A percentile compares a stretch with the other conserved stretches of the same genome.
Conservation (phyloP, 1,140 invertebrate species). For the Dysdera silvatica region DNA sequence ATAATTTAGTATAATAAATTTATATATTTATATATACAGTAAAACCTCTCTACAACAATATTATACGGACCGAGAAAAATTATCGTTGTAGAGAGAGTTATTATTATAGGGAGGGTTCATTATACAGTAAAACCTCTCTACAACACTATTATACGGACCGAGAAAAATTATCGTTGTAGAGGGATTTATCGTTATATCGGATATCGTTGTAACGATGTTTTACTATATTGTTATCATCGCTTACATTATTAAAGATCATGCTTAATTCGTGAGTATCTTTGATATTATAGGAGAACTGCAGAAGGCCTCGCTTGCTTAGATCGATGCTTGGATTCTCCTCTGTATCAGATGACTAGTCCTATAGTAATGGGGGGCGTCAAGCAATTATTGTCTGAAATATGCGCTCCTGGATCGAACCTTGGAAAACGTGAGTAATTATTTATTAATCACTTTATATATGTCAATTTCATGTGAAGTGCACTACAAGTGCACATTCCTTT, state of each 20-base stretch:
- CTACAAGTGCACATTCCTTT: background rate
- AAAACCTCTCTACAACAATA: too few relatives aligned
- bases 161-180: too few relatives aligned
- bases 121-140: too few relatives aligned
- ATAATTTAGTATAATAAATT: too few relatives aligned
- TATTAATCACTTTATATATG: too few relatives aligned
- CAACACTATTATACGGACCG: too few relatives aligned
- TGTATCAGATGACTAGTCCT: conserved; percentile 23
- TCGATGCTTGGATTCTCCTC: conserved; percentile 16
- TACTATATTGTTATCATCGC: background rate
- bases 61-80: too few relatives aligned
- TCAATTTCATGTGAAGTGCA: too few relatives aligned
- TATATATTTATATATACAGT: too few relatives aligned
- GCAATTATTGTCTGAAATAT: conserved; percentile 22
- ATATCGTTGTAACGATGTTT: background rate
- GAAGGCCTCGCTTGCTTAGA: conserved; percentile 17
- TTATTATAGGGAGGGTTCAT: too few relatives aligned
- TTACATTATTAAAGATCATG: background rate
- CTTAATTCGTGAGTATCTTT: background rate
- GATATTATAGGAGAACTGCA: conserved; percentile 12
- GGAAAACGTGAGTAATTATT: conserved; percentile 23
- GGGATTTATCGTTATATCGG: background rate
- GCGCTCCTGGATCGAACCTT: conserved; percentile 18
- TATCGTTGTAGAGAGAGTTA: too few relatives aligned
- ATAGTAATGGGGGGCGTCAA: conserved; percentile 25